Conservation (phyloP, 1,140 invertebrate species). For the Neotoxoptera formosana region DNA sequence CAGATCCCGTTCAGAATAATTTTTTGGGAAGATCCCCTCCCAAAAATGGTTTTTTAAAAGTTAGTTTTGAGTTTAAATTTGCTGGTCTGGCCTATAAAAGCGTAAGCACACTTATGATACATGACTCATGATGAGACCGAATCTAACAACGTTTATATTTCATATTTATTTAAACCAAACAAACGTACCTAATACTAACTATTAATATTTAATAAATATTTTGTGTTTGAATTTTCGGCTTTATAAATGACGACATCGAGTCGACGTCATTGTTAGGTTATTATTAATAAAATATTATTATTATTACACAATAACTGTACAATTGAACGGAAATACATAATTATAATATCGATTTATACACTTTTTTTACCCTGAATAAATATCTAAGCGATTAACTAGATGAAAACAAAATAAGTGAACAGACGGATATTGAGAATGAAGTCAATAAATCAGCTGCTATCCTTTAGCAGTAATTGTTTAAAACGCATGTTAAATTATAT, state of each 20-base stretch:
- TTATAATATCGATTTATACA: constrained; percentile 1
- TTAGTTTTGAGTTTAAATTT: too few species aligned
- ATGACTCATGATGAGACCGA: neutral
- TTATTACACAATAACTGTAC: neutral
- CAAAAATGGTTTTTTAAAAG: neutral
- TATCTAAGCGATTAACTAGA: neutral
- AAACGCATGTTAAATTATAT: neutral
- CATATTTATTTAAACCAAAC: neutral
- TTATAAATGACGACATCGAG: neutral
- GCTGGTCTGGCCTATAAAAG: too few species aligned
- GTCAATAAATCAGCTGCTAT: neutral
- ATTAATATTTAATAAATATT: neutral
- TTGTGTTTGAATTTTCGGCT: neutral
- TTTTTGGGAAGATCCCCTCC: neutral
- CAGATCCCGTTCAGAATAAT: neutral
- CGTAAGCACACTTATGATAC: too few species aligned
- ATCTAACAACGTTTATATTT: neutral
- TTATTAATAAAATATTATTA: neutral
- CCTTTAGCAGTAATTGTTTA: neutral
- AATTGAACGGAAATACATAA: neutral
- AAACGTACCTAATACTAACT: neutral
- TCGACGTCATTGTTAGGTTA: neutral
- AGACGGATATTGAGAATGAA: neutral
- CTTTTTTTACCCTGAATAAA: neutral
- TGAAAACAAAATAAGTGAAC: neutral